Evolutionary conservation across 2,888 invertebrate species (phyloP), one percentile per base, ranked within the genome.

Genomic region (Drosophila fungiperda): DNA sequence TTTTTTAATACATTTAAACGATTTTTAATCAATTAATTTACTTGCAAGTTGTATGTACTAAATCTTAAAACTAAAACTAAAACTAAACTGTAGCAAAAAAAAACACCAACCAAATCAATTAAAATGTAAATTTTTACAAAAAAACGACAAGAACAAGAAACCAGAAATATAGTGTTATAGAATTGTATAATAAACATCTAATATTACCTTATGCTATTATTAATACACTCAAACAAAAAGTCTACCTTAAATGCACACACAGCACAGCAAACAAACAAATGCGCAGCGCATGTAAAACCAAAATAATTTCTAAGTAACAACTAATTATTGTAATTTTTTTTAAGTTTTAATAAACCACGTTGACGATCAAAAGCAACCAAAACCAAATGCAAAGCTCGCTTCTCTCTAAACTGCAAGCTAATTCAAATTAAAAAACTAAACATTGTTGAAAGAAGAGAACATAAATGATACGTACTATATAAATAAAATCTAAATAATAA

Each of bases 261-360:
- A 84, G 83, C 87, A 87, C 84, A 87, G 83, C 83, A 83, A 83
- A 79, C 79, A 81, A 84, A 86, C 68, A 67, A 76, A 89, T 87
- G 91, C 90, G 89, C 89, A 89, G 87, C 83, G 91, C 91, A 91
- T 89, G 91, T 91, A 87, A 91, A 90, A 90, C 81, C 78, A 85
- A 82, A 81, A 87, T 89, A 87, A 83, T 77, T 80, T 82, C 59
- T 81, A 90, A 89, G 79, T 80, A 78, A 74, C 76, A 76, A 78
- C 67, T 78, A 78, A 83, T 76, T 82, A 89, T 79, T 84, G 85
- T 87, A 87, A 80, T 65, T 58, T 61, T 65, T 68, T 80, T 82
- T 82, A 86, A 81, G 77, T 87, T 88, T 90, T 82, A 90, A 86
- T 87, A 91, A 90, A 89, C 90, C 84, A 84, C 86, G 80, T 89